Conservation (phyloP, 2,888 invertebrate species). For the Polydrusus pterygomalis region DNA sequence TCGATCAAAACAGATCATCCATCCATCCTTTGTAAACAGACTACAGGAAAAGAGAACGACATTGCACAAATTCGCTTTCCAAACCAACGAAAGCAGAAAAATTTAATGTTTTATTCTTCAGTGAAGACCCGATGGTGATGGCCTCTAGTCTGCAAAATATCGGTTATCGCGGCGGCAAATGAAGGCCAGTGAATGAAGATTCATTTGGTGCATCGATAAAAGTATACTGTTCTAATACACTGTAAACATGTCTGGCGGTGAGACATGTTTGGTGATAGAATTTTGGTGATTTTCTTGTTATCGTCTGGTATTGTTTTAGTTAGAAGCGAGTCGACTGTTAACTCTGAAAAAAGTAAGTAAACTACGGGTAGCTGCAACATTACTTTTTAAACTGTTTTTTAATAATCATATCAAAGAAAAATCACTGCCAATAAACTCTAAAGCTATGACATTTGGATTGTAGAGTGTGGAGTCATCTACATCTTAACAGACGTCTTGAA, state of each 20-base stretch:
- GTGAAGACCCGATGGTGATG: conserved; percentile 25
- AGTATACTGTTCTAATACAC: not conserved
- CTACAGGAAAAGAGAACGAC: not conserved
- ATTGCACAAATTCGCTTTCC: not conserved
- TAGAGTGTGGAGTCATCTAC: no score
- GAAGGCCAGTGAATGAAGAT: conserved; percentile 27
- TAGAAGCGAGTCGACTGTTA: not conserved
- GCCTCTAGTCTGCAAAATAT: conserved; percentile 18
- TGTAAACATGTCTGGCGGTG: conserved; percentile 27
- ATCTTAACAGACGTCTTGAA: no score
- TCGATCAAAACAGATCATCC: not conserved
- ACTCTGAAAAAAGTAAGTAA: conserved; percentile 30
- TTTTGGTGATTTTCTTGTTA: conserved; percentile 25
- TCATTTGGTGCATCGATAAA: not conserved
- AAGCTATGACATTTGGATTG: no score
- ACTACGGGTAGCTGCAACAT: not conserved
- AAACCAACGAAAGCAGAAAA: conserved; percentile 1
- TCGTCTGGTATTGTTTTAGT: conserved; percentile 8
- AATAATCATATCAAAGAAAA: no score
- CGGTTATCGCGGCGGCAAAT: conserved; percentile 4
- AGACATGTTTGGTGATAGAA: conserved; percentile 31
- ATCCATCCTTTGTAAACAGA: not conserved
- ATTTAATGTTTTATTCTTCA: conserved; percentile 20
- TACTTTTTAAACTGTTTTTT: no score
- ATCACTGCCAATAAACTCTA: no score